These are phyloP conservation scores for Matsumurasca onukii DNA, from an alignment of 1,140 invertebrate species.

Conservation along the genomic window DNA sequence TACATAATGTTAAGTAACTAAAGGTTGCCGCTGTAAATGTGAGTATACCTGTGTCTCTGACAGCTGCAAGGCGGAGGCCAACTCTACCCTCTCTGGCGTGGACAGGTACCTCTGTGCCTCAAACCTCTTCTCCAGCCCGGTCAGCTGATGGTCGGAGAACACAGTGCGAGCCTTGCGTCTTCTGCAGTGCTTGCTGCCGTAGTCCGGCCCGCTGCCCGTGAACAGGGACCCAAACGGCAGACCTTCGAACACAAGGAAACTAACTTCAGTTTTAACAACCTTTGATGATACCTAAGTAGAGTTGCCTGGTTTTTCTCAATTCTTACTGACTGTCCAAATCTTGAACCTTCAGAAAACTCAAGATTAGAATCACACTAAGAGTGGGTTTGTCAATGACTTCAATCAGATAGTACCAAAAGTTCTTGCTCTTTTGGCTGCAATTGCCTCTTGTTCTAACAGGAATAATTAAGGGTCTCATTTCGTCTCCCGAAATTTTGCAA, in stretches of 20 bases:
- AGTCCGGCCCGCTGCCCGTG: constrained; percentile 56
- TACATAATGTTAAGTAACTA: too few relatives aligned
- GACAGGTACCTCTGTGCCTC: constrained; percentile 95
- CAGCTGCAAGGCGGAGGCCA: constrained; percentile 88
- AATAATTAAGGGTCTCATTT: too few relatives aligned
- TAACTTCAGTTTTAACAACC: background rate
- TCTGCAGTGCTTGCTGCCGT: constrained; percentile 84
- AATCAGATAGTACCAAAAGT: too few relatives aligned
- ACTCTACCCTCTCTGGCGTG: constrained; percentile 93
- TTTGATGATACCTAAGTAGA: too few relatives aligned
- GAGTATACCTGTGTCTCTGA: constrained; percentile 86
- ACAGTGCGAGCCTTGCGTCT: constrained; percentile 94
- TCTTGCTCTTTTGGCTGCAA: too few relatives aligned
- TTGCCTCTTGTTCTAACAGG: too few relatives aligned
- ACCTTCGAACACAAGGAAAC: constrained; percentile 50
- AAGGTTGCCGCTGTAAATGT: background rate
- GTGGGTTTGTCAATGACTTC: too few relatives aligned
- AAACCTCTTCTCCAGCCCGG: constrained; percentile 93
- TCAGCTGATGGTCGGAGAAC: constrained; percentile 95
- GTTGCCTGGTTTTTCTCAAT: too few relatives aligned
- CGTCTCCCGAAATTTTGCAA: too few relatives aligned
- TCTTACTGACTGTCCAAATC: too few relatives aligned
- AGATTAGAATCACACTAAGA: too few relatives aligned
- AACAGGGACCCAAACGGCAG: constrained; percentile 71
- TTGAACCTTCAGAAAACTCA: too few relatives aligned